Evolutionary conservation across 2,113 vertebrate genomes (phyloP).

Genomic region (Rutilus rutilus): DNA sequence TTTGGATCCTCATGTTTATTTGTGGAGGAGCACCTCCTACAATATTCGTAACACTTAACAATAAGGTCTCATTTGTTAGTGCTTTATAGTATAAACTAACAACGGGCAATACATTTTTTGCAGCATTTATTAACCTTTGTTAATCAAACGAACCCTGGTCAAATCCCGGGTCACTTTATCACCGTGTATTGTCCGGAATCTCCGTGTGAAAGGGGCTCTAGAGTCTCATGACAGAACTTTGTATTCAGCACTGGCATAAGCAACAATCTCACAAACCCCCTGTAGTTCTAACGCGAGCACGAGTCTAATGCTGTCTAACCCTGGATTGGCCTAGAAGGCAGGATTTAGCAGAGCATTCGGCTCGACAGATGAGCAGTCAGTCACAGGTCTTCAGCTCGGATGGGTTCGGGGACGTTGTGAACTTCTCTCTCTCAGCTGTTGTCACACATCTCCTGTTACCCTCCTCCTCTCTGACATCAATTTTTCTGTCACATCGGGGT

Average conservation of each 20-base stretch:
- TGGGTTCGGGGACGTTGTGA: not conserved
- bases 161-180: too few species aligned
- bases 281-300: not conserved
- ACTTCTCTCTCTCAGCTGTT: conserved; percentile 1
- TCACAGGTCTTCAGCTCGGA: not conserved
- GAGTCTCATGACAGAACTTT: too few species aligned
- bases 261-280: not conserved
- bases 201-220: too few species aligned
- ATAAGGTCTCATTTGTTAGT: too few species aligned
- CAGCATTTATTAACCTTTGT: too few species aligned
- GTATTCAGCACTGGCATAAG: not conserved
- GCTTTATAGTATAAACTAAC: too few species aligned
- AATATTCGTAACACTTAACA: not conserved
- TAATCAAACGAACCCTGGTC: too few species aligned
- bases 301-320: not conserved
- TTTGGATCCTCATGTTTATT: not conserved
- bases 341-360: not conserved
- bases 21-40: not conserved
- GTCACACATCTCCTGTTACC: conserved; percentile 24
- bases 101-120: too few species aligned
- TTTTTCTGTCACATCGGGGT: conserved; percentile 32
- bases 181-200: too few species aligned
- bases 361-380: conserved; percentile 25
- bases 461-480: conserved; percentile 3
- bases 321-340: not conserved